phyloP scores from a whole-genome alignment of 2,113 vertebrate species.

The Alectura lathami region DNA sequence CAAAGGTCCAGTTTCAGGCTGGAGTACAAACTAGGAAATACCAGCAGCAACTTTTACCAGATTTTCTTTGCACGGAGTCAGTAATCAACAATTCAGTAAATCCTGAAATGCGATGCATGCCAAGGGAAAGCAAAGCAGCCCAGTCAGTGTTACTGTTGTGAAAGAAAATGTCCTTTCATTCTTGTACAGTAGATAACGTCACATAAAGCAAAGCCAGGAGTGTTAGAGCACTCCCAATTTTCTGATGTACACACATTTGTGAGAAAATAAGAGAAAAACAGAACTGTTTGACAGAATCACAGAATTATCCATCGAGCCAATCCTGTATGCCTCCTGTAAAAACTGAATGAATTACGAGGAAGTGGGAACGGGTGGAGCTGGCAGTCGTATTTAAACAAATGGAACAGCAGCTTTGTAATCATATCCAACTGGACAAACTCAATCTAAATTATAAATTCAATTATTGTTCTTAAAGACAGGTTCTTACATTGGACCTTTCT shows the following conservation, averaged over 20 bases:
- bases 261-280: background rate
- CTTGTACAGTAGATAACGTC: background rate
- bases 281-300: accelerated
- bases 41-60: background rate
- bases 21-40: background rate
- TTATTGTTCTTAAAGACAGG: background rate
- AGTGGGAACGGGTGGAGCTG: background rate
- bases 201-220: background rate
- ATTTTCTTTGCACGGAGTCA: background rate
- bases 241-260: accelerated
- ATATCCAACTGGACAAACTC: background rate
- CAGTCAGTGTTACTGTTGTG: background rate
- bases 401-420: background rate
- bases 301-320: background rate
- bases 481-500: background rate
- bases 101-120: background rate
- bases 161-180: background rate
- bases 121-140: background rate
- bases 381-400: background rate
- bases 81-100: background rate
- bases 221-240: background rate
- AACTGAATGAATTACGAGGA: slow-evolving; percentile 6
- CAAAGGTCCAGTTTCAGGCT: background rate
- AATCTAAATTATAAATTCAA: background rate
- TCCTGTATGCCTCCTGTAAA: background rate